A percentile compares a stretch with the other conserved stretches of the same genome.
These are phyloP conservation scores for Drusus annulatus DNA, from an alignment of 1,140 invertebrate genomes.

Conservation along the genomic window DNA sequence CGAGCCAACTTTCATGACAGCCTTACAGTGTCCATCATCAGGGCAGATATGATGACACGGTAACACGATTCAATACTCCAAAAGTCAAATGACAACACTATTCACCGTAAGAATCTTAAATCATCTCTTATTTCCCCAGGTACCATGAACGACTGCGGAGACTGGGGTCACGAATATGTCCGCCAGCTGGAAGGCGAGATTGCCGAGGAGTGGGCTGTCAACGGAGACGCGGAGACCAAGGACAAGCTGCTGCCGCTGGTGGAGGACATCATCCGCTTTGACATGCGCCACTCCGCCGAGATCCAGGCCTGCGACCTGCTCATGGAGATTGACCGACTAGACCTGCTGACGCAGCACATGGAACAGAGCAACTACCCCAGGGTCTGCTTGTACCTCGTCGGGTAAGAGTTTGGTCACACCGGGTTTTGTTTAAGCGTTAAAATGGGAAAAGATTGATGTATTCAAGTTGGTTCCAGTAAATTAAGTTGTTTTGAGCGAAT, in stretches of 20 bases:
- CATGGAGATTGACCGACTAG: constrained; percentile 97
- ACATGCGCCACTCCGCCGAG: constrained; percentile 99
- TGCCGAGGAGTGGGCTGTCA: constrained; percentile 90
- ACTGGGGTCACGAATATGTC: constrained; percentile 99
- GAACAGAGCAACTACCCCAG: constrained; percentile 93
- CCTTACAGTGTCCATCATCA: no score
- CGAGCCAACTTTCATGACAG: no score
- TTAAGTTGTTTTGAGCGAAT: no score
- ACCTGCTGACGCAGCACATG: constrained; percentile 92
- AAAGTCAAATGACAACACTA: no score
- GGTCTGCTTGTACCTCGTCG: constrained; percentile 96
- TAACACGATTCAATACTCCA: no score
- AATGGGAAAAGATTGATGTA: no score
- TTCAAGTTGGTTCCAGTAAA: no score
- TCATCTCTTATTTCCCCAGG: constrained; percentile 79
- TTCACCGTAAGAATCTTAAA: no score
- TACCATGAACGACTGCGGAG: constrained; percentile 88
- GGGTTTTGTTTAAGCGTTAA: no score
- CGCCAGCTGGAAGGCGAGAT: constrained; percentile 95
- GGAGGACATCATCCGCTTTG: constrained; percentile 94
- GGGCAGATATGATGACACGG: no score
- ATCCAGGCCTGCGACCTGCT: constrained; percentile 98
- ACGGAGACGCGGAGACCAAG: constrained; percentile 76
- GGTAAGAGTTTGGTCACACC: constrained; percentile 66
- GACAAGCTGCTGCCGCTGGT: constrained; percentile 83